Evolutionary conservation across 2,797 vertebrate genomes (phyloP), one percentile per base, ranked within the genome.

Genomic region (Petrocephalus schoutedeni): DNA sequence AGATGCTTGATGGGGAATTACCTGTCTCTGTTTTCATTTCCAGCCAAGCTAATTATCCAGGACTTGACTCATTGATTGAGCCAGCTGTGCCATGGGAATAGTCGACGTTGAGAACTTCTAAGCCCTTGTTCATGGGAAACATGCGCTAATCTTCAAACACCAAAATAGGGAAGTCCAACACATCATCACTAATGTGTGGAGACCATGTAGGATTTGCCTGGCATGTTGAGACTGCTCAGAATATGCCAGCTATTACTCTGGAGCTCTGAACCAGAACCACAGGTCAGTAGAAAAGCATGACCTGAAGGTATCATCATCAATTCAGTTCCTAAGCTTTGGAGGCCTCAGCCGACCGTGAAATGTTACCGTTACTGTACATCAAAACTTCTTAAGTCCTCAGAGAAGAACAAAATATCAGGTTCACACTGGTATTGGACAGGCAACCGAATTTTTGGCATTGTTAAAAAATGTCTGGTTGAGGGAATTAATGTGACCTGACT

Each of bases 51-150:
- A 77, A 82, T 14, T 80, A 19, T 59, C 56, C 21, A 86, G 56
- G 89, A 61, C 36, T 87, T 91, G 19, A 45, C 91, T 45, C 71
- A 4, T 87, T 92, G 93, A 94, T 93, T 77, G 90, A 91, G 91
- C 89, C 89, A 86, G 87, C 58, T 64, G 87, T 89, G 61, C 88
- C 91, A 87, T 58, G 36, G 19, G 85, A 86, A 87, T 4, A 80
- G 87, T 61, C 59, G 14, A 89, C 85, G 91, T 91, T 92, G 92
- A 94, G 91, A 93, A 90, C 51, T 88, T 92, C 91, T 91, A 93
- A 93, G 92, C 90, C 90, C 10, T 53, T 9, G 10, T 3, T 61
- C 45, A 88, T 84, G 57, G 77, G 56, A 58, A 21, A 16, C 77
- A 51, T 51, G 5, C 19, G 57, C 57, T 86, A 86, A 58, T 58